Base-by-base conservation (phyloP, 2,113 vertebrate genomes). In the Nymphicus hollandicus region DNA sequence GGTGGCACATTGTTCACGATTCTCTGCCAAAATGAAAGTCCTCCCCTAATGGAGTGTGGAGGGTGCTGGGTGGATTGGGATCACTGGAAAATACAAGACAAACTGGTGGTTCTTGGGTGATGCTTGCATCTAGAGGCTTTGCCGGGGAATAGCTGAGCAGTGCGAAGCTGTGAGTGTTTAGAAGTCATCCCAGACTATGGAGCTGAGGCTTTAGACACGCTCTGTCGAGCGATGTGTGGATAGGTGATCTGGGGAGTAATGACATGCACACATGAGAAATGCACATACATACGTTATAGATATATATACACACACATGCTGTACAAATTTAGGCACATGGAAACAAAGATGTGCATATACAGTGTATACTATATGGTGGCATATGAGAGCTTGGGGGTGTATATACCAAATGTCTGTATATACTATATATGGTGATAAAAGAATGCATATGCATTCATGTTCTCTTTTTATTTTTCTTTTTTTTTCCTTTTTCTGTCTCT, bases 391-490 rank as follows among this genome's bases (percentile, higher is more conserved):
- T 66, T 66, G 94, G 81, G 88, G 89, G 86, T 84, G 80, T 93
- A 68, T 70, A 27, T 80, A 91, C 91, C 91, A 94, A 96, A 94
- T 95, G 96, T 95, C 96, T 92, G 66, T 88, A 65, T 96, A 24
- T 96, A 73, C 95, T 96, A 96, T 97, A 96, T 94, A 91, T 91
- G 93, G 94, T 0, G 1, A 58, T 85, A 82, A 44, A 89, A 79
- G 90, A 81, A 93, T 94, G 90, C 88, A 69, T 97, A 93, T 96
- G 95, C 95, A 81, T 96, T 94, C 95, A 89, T 81, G 33, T 82
- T 94, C 81, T 84, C 39, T 88, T 74, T 91, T 58, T 35, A 10
- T 58, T 58, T 24, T 35, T 58, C 13, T 35, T 35, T 58, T n/a
- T 58, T n/a, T 58, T 58, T 58, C 33, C 33, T 58, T 79, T 95